Percentiles rank a stretch among this genome's conserved stretches.
These are phyloP conservation scores for Psephotus haematonotus DNA, from an alignment of 2,113 vertebrate species.

Conservation along the genomic window DNA sequence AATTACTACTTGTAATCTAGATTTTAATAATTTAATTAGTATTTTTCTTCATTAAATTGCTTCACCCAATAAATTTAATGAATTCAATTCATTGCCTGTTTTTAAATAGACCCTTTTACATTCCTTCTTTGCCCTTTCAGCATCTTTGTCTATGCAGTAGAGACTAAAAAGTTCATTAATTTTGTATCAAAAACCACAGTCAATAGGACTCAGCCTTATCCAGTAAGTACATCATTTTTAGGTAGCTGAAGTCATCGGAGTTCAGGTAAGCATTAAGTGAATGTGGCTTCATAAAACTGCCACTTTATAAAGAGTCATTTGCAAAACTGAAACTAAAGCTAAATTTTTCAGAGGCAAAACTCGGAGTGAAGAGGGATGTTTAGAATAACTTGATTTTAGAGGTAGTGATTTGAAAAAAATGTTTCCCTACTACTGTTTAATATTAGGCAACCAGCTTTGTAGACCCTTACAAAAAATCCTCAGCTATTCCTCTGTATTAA, in stretches of 20 bases:
- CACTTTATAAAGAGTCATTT: neutral
- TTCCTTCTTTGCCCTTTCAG: neutral
- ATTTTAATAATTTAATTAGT: conserved; percentile 78
- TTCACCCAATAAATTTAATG: conserved; percentile 55
- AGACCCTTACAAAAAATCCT: neutral
- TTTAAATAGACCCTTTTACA: conserved; percentile 12
- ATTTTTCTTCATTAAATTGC: conserved; percentile 74
- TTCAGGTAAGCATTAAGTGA: neutral
- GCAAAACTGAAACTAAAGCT: neutral
- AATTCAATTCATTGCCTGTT: conserved; percentile 45
- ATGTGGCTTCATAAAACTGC: neutral
- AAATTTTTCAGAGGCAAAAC: neutral
- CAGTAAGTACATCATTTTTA: neutral
- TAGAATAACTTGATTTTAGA: neutral
- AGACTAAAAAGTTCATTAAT: neutral
- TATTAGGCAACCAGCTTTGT: neutral
- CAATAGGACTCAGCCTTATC: neutral
- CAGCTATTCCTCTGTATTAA: neutral
- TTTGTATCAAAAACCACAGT: neutral
- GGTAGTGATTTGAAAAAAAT: neutral
- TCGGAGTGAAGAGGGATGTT: neutral
- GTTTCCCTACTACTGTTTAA: neutral
- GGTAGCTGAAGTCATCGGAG: neutral
- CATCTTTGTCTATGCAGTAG: neutral
- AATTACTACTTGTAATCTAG: conserved; percentile 70